These are phyloP conservation scores for Sinocyclocheilus maitianheensis DNA, from an alignment of 2,113 vertebrate species.

Conservation along the genomic window DNA sequence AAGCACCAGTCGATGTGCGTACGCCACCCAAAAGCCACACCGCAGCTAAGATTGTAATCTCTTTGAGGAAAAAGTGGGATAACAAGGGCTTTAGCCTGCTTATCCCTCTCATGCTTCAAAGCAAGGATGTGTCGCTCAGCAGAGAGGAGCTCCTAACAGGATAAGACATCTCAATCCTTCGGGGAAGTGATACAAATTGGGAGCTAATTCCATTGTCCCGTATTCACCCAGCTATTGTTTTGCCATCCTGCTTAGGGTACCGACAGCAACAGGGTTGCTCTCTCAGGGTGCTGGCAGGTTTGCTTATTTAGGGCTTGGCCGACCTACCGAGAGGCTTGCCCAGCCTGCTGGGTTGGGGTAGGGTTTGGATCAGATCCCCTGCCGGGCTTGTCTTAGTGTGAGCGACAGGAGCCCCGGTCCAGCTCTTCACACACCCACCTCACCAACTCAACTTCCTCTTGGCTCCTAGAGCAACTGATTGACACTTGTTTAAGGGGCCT, in stretches of 20 bases:
- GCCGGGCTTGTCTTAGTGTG: conserved; percentile 70
- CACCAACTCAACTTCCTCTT: conserved; percentile 54
- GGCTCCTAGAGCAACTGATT: conserved; percentile 71
- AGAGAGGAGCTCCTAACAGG: conserved; percentile 69
- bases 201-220: conserved; percentile 70
- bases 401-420: conserved; percentile 63
- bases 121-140: conserved; percentile 67
- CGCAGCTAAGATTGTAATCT: conserved; percentile 75
- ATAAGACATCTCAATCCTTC: conserved; percentile 67
- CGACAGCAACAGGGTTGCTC: conserved; percentile 56
- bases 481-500: conserved; percentile 74
- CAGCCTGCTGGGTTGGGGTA: conserved; percentile 69
- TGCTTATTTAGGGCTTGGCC: conserved; percentile 67
- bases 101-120: conserved; percentile 64
- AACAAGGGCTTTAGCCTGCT: conserved; percentile 75
- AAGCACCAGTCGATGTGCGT: conserved; percentile 52
- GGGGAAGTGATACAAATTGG: conserved; percentile 74
- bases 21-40: conserved; percentile 66
- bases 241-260: conserved; percentile 59
- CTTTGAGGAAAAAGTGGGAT: conserved; percentile 68
- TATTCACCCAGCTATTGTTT: conserved; percentile 62
- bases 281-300: conserved; percentile 47
- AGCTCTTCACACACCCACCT: conserved; percentile 38
- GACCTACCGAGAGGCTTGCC: conserved; percentile 53
- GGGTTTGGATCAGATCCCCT: conserved; percentile 63